Conservation (phyloP, 1,140 invertebrate species). For the Brachionus angularis region DNA sequence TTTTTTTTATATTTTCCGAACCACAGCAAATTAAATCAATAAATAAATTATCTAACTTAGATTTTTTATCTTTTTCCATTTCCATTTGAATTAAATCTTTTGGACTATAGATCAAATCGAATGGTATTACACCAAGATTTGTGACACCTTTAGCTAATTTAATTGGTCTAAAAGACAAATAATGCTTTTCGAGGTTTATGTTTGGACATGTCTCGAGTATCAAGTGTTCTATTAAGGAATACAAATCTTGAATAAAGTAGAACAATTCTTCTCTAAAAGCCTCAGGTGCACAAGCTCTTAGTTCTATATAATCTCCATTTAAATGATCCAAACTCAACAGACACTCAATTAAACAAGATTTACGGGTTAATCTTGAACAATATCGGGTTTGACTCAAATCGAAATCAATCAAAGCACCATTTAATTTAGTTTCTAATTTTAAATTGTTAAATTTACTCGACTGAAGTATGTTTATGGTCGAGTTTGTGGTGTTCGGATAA, state of each 20-base stretch:
- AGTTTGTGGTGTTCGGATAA: not conserved
- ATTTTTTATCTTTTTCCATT: not conserved
- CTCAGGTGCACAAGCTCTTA: conserved; percentile 69
- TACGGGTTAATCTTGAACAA: conserved; percentile 8
- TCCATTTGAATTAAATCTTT: conserved; percentile 22
- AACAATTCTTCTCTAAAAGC: conserved; percentile 58
- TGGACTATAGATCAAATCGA: not conserved
- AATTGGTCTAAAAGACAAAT: conserved; percentile 59
- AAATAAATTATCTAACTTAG: not conserved
- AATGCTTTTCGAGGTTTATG: conserved; percentile 65
- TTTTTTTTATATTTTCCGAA: conserved; percentile 58
- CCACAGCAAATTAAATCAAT: conserved; percentile 69
- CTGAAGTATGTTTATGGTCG: conserved; percentile 10
- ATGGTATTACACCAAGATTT: not conserved
- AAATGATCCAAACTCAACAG: conserved; percentile 31
- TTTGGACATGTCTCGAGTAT: conserved; percentile 67
- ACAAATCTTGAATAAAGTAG: conserved; percentile 71
- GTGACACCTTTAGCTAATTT: not conserved
- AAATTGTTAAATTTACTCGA: conserved; percentile 19
- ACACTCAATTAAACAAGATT: not conserved
- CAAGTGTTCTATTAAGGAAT: conserved; percentile 67
- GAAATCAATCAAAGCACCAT: not conserved
- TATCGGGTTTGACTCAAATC: conserved; percentile 30
- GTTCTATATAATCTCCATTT: conserved; percentile 57
- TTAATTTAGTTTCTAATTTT: not conserved